Evolutionary conservation across 2,797 vertebrate genomes (phyloP), one percentile per base, ranked within the genome.

Genomic region (Cossypha caffra): DNA sequence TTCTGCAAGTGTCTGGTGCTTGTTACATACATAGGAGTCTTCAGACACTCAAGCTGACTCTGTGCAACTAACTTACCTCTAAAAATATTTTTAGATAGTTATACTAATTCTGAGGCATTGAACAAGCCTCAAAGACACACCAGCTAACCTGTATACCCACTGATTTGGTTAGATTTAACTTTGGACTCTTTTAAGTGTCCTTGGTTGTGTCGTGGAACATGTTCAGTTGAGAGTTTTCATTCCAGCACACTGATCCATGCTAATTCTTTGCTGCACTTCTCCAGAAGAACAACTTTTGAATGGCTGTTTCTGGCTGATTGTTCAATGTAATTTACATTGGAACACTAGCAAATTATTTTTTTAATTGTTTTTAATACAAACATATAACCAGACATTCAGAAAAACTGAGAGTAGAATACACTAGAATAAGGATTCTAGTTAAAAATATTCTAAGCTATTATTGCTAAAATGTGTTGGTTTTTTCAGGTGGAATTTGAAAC

Each of bases 191-290:
- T 50, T 26, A 48, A 55, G 15, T 10, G 28, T 33, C 66, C 57
- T 58, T 58, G 16, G 16, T 18, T 52, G n/a, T 14, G 19, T 26
- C 31, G n/a, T 38, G 35, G 52, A 58, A 83, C 0, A 0, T 10
- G 59, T 50, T 73, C 55, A 73, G 1, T 3, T 38, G 38, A 50
- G 19, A 16, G 4, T 66, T 86, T 57, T 35, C 28, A 31, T 35
- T 62, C 58, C 57, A 54, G 28, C 10, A 43, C 16, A 3, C 31
- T 40, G 31, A 50, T 79, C 28, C 4, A 0, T 6, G 8, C 16
- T 21, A 33, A 38, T 43, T 45, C 50, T 20, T 74, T 54, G 21
- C 15, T 50, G 33, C 42, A 4, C 15, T 55, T 19, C 75, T 37
- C 31, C 79, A 47, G 8, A 80, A 83, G 16, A 75, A 66, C 19